phyloP scores from a whole-genome alignment of 92 coral and sea anemone genomes.

The Meandrina meandrites region DNA sequence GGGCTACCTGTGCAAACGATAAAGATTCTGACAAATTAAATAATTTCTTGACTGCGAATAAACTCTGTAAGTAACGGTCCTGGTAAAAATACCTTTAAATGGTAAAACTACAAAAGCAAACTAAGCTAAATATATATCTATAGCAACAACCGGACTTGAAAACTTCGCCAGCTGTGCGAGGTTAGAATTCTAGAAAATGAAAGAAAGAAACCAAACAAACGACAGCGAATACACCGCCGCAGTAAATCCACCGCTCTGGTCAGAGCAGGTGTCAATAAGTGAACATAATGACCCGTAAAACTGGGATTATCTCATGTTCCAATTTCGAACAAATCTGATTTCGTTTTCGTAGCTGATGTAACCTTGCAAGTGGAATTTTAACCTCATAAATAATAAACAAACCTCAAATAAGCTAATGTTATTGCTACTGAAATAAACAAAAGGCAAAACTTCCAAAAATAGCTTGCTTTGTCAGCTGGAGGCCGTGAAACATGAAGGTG shows the following conservation, averaged over 20 bases:
- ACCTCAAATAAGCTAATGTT: not conserved
- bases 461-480: not conserved
- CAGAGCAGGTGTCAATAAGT: not conserved
- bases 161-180: not conserved
- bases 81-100: no score
- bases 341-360: not conserved
- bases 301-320: not conserved
- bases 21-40: no score
- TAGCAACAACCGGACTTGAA: not conserved
- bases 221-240: not conserved
- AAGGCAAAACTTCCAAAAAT: not conserved
- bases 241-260: not conserved
- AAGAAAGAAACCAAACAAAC: not conserved
- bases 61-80: no score
- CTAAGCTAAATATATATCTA: not conserved
- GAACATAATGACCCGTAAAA: not conserved
- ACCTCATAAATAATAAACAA: slow-evolving; percentile 5
- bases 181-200: not conserved
- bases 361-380: not conserved
- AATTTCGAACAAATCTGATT: not conserved
- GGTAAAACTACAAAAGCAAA: no score
- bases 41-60: no score
- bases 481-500: not conserved
- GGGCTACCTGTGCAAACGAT: no score
- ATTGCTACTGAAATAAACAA: not conserved